Evolutionary conservation across 2,113 vertebrate genomes (phyloP), one percentile per base, ranked within the genome.

Genomic region (Marmota monax): DNA sequence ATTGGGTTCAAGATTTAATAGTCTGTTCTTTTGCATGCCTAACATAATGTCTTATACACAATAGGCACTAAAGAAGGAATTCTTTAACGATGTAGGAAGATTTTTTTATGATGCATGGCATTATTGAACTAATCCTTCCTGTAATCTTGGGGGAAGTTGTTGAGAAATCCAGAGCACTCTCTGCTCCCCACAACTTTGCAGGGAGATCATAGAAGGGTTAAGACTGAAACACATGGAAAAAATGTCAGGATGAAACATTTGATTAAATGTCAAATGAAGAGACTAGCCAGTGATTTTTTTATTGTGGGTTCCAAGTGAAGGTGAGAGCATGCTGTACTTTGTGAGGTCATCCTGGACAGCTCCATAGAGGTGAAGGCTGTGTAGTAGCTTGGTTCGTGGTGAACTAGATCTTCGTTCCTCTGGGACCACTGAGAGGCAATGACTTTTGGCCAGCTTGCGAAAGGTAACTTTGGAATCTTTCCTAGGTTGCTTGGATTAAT

Each of bases 241-340:
- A 48, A 70, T 65, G 61, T 79, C 9, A 42, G 74, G 65, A 79
- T 74, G 18, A 88, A 56, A 42, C 56, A 18, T 88, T 90, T 95
- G 65, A 58, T 85, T 74, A 83, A 37, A 65, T 76, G 65, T 17
- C 65, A 91, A 27, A 76, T 58, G 27, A 92, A 17, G 39, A 89
- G 65, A 84, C 23, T 32, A 58, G 39, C 22, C 32, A 34, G 1
- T 74, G 69, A 22, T 69, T 74, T 80, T 80, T 51, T 79, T 70
- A 22, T 25, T 48, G 8, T 23, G 25, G 37, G 42, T 20, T 3
- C 34, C 45, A 14, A 29, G 8, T 88, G 63, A 77, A 69, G 88
- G 51, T 42, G 34, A n/a, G 29, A n/a, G 20, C 2, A 0, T 67
- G 1, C 39, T 6, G 4, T 42, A 2, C 27, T 61, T 7, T 69